A percentile compares a stretch with the other conserved stretches of the same genome.
Evolutionary conservation across 2,113 vertebrate species (phyloP).

Genomic region (Microcebus jonahi): DNA sequence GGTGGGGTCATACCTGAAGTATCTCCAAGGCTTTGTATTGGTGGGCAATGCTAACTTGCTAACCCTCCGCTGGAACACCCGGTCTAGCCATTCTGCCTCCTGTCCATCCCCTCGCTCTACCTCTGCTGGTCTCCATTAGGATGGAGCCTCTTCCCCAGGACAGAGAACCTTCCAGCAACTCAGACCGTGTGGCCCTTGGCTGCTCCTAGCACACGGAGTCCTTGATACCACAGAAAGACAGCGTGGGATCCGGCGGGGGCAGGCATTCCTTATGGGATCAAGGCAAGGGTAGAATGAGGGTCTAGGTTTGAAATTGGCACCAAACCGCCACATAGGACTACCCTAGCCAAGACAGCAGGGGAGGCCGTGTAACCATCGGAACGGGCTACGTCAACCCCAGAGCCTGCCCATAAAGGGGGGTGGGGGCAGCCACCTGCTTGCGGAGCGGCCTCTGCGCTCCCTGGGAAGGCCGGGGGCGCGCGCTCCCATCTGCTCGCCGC

Average conservation of each 20-base stretch:
- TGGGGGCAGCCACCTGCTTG: neutral
- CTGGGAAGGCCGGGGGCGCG: rapidly evolving
- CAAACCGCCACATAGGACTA: neutral
- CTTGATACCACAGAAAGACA: neutral
- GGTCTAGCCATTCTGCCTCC: too few relatives aligned
- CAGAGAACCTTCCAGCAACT: neutral
- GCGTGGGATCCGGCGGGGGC: neutral
- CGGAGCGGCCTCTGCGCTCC: neutral
- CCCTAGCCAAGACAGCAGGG: neutral
- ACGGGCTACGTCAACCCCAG: neutral
- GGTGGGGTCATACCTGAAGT: rapidly evolving
- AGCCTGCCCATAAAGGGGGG: neutral
- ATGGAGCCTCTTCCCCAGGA: neutral
- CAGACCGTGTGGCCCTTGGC: neutral
- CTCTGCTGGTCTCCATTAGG: neutral
- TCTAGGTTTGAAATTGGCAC: neutral
- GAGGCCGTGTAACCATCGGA: neutral
- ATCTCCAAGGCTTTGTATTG: neutral
- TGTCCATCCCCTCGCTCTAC: too few relatives aligned
- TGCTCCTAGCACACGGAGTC: rapidly evolving
- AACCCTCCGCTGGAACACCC: neutral
- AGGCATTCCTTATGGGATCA: neutral
- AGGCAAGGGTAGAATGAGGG: neutral
- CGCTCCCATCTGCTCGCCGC: neutral
- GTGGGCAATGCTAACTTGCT: neutral